These are phyloP conservation scores for Dasyprocta punctata DNA, from an alignment of 2,113 vertebrate genomes.

Conservation along the genomic window DNA sequence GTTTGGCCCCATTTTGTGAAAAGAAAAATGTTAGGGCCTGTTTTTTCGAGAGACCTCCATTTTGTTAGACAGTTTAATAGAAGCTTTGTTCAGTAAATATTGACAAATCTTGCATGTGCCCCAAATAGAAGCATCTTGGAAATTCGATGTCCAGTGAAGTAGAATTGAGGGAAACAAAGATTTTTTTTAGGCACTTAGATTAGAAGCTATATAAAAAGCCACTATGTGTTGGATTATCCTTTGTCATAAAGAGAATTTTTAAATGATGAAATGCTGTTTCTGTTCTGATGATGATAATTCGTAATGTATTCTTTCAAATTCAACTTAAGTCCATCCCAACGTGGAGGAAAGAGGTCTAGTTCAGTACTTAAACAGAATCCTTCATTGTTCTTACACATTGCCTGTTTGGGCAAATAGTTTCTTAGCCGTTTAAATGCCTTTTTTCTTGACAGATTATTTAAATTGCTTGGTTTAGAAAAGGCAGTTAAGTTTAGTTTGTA, in stretches of 20 bases:
- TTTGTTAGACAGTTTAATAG: conserved; percentile 76
- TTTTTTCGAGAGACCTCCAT: conserved; percentile 77
- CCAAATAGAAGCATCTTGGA: conserved; percentile 66
- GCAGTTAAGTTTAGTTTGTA: conserved; percentile 34
- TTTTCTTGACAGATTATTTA: conserved; percentile 57
- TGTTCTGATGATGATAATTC: conserved; percentile 43
- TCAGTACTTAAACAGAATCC: not conserved
- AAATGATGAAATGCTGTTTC: conserved; percentile 41
- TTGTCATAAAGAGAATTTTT: conserved; percentile 46
- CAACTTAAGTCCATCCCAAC: not conserved
- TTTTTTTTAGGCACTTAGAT: conserved; percentile 52
- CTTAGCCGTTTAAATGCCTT: not conserved
- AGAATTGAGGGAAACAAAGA: conserved; percentile 42
- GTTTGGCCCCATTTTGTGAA: conserved; percentile 79
- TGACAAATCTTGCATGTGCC: conserved; percentile 45
- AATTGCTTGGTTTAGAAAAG: conserved; percentile 23
- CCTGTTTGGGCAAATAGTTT: conserved; percentile 53
- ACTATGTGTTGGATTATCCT: not conserved
- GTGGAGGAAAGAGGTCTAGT: conserved; percentile 48
- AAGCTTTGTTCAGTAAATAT: conserved; percentile 71
- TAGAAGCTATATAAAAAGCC: conserved; percentile 32
- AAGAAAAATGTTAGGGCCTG: conserved; percentile 46
- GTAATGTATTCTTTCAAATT: not conserved
- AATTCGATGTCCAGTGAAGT: conserved; percentile 64
- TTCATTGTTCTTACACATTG: conserved; percentile 46